These are phyloP conservation scores for Hemibagrus guttatus DNA, from an alignment of 2,797 vertebrate genomes.

Conservation along the genomic window DNA sequence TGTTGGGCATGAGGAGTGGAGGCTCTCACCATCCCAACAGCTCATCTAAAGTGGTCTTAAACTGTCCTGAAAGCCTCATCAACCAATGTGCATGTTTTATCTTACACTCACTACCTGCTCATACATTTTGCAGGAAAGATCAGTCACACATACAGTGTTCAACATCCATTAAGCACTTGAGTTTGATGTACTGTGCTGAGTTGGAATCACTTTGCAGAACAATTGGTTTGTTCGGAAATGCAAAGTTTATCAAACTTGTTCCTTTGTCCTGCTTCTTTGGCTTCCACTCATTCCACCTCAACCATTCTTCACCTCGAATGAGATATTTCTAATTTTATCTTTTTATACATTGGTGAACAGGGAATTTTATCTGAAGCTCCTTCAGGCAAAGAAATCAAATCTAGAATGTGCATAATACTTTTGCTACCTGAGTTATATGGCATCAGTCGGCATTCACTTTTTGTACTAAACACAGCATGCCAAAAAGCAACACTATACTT, in stretches of 20 bases:
- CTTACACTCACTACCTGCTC: slow-evolving; percentile 30
- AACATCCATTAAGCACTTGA: slow-evolving; percentile 17
- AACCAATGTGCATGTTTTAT: slow-evolving; percentile 19
- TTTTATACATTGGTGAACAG: background rate
- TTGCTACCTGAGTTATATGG: background rate
- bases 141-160: background rate
- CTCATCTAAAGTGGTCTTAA: slow-evolving; percentile 41
- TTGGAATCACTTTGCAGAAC: background rate
- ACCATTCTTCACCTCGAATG: background rate
- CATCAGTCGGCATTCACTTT: background rate
- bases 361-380: background rate
- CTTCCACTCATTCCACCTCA: background rate
- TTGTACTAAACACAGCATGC: background rate
- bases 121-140: slow-evolving; percentile 25
- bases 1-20: slow-evolving; percentile 42
- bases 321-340: background rate
- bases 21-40: slow-evolving; percentile 18
- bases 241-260: slow-evolving; percentile 3
- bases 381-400: background rate
- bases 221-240: slow-evolving; percentile 8
- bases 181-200: background rate
- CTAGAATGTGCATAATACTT: background rate
- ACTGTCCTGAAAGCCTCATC: slow-evolving; percentile 11
- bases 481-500: background rate
- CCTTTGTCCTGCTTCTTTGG: background rate